Evolutionary conservation across 2,113 vertebrate genomes (phyloP).

Genomic region (Nettapus auritus): DNA sequence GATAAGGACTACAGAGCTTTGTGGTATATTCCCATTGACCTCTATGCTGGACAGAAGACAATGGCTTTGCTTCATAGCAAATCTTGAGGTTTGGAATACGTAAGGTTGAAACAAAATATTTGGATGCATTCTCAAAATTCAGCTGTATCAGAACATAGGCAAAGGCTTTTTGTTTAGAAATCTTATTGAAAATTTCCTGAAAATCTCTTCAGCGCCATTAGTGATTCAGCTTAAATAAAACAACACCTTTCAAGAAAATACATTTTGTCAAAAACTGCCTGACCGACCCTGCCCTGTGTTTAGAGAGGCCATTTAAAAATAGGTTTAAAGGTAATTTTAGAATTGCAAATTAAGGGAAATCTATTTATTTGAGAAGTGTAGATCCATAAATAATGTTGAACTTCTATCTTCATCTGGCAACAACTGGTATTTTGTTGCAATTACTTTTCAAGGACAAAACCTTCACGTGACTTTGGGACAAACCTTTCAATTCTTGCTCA

Average conservation of each 20-base stretch:
- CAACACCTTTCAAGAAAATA: neutral
- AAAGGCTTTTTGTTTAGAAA: neutral
- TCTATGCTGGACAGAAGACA: neutral
- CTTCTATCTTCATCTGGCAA: conserved; percentile 26
- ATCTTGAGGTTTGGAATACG: neutral
- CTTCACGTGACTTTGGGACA: neutral
- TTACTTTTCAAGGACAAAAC: conserved; percentile 37
- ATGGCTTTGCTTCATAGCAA: neutral
- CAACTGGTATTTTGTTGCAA: conserved; percentile 1
- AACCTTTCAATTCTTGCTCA: neutral
- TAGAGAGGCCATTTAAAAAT: conserved; percentile 31
- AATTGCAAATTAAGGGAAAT: conserved; percentile 37
- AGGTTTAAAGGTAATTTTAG: conserved; percentile 27
- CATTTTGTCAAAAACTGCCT: conserved; percentile 1
- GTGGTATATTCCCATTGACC: rapidly evolving
- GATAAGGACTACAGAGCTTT: neutral
- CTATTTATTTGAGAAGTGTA: conserved; percentile 32
- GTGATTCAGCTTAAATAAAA: neutral
- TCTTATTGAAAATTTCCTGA: neutral
- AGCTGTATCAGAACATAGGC: neutral
- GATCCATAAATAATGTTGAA: neutral
- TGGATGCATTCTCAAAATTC: neutral
- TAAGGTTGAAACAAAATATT: neutral
- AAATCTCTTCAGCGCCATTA: neutral
- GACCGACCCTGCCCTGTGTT: neutral